Evolutionary conservation across 2,113 vertebrate genomes (phyloP), one percentile per base, ranked within the genome.

Genomic region (Penelope pileata): DNA sequence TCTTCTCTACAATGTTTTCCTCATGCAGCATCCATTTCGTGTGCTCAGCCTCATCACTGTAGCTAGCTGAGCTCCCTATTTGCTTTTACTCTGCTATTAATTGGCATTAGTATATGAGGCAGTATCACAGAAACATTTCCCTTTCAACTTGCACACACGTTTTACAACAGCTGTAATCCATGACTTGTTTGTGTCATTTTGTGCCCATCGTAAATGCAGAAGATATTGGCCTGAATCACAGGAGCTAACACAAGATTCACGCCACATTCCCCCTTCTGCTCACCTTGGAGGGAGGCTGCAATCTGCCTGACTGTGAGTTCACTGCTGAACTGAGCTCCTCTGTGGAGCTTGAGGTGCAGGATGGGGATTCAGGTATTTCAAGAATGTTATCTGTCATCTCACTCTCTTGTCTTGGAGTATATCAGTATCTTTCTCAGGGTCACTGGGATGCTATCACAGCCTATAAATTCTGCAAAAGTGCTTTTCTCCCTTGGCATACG

Each of bases 371-470:
- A 40, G 38, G 59, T 86, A 77, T 90, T 85, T 88, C 2, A 0
- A 54, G 32, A 34, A 63, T 48, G 50, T 80, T 77, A 38, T 85
- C 75, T 88, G 29, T 64, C 83, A 68, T 86, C 82, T 78, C 74
- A 12, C 30, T 88, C 38, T 91, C 12, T 13, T 88, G 38, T 23
- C 62, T 85, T 42, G 17, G n/a, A 68, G 69, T 58, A 8, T 29
- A 76, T n/a, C 38, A 47, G 19, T 53, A 84, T 59, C 50, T 74
- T 90, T 93, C 59, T 91, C 68, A 70, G 43, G 54, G 82, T 91
- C 85, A 77, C 32, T 59, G 79, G 18, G 42, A 66, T 2, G 2
- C 74, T 59, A 88, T 54, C 64, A 76, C 30, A 81, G 40, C 23
- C 47, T 7, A 2, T 59, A 91, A 77, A 75, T 48, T 47, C 64